Evolutionary conservation across 2,113 vertebrate species (phyloP).

Genomic region (Daphoenositta chrysoptera): DNA sequence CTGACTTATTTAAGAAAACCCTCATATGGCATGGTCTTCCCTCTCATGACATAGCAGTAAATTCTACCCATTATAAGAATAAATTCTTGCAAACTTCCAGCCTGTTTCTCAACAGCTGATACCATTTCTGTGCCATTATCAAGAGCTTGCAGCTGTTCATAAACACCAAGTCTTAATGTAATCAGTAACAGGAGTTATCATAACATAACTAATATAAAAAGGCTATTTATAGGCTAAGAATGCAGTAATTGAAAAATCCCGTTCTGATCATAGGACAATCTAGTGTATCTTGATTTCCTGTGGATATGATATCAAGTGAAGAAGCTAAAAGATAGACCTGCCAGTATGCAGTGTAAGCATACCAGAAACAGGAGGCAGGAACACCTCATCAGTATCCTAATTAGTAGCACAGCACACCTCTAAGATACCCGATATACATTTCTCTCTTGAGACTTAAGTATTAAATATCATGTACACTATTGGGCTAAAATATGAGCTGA

Average conservation of each 20-base stretch:
- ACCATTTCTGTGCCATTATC: slow-evolving; percentile 34
- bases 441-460: background rate
- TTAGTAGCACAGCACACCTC: slow-evolving; percentile 2
- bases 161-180: slow-evolving; percentile 37
- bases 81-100: background rate
- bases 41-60: background rate
- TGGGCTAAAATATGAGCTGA: slow-evolving; percentile 18
- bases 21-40: background rate
- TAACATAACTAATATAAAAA: slow-evolving; percentile 31
- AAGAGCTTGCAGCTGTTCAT: slow-evolving; percentile 45
- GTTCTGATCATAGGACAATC: background rate
- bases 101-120: slow-evolving; percentile 10
- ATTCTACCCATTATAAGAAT: background rate
- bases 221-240: slow-evolving; percentile 47
- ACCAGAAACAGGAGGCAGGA: background rate
- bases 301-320: background rate
- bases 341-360: background rate
- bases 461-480: background rate
- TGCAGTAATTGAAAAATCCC: background rate
- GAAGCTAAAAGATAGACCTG: background rate
- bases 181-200: slow-evolving; percentile 38
- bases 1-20: background rate
- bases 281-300: background rate
- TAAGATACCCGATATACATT: background rate
- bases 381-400: background rate